phyloP scores from a whole-genome alignment of 1,140 invertebrate genomes.

The Trichoplusia ni region DNA sequence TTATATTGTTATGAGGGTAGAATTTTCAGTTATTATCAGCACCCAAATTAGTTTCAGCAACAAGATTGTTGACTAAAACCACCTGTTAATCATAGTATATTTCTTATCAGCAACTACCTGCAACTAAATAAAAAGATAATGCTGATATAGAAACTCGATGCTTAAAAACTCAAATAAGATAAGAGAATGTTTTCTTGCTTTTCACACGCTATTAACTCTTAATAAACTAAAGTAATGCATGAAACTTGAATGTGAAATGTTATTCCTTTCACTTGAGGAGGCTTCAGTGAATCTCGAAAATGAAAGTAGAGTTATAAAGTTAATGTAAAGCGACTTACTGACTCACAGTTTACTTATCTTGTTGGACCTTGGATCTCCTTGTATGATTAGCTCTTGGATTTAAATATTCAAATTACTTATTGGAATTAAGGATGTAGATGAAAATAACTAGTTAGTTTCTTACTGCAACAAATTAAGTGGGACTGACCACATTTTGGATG shows the following conservation, averaged over 20 bases:
- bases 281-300: conserved; percentile 19
- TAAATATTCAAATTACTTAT: no score
- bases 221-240: not conserved
- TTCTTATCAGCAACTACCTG: no score
- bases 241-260: not conserved
- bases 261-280: conserved; percentile 18
- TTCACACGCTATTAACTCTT: not conserved
- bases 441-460: no score
- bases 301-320: conserved; percentile 30
- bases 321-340: not conserved
- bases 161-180: no score
- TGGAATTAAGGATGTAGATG: no score
- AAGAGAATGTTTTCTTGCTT: conserved; percentile 1
- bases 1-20: not conserved
- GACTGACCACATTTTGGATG: no score
- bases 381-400: not conserved
- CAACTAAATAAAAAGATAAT: no score
- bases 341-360: not conserved
- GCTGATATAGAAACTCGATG: no score
- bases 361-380: not conserved
- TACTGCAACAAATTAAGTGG: no score
- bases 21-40: not conserved
- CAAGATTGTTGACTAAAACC: no score
- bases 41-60: no score
- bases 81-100: no score